These are phyloP conservation scores for Upupa epops DNA, from an alignment of 2,113 vertebrate species.

Conservation along the genomic window DNA sequence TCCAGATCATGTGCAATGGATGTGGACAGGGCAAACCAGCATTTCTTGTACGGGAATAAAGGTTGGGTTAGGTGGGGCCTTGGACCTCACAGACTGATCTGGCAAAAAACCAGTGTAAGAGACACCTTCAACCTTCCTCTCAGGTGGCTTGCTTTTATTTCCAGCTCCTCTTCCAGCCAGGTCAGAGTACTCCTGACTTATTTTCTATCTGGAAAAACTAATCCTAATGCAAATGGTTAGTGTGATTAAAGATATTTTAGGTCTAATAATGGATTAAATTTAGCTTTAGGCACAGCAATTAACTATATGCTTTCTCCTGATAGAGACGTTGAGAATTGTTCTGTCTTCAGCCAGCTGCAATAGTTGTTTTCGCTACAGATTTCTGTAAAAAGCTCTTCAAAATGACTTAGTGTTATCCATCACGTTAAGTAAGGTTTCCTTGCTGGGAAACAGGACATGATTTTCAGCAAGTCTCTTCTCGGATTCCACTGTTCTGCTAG, in stretches of 20 bases:
- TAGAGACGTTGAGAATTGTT: not conserved
- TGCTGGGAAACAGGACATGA: conserved; percentile 57
- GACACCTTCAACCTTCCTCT: not conserved
- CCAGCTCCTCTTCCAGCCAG: not conserved
- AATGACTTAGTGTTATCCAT: not conserved
- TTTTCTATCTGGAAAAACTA: not conserved
- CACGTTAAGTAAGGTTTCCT: not conserved
- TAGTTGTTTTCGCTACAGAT: not conserved
- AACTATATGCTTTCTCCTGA: not conserved
- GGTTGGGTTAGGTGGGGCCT: not conserved
- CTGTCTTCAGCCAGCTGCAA: not conserved
- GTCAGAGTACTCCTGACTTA: not conserved
- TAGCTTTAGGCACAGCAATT: not conserved
- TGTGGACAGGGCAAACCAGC: not conserved
- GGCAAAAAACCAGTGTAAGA: not conserved
- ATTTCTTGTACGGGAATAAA: not conserved
- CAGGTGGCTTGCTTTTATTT: not conserved
- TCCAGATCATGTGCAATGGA: accelerated
- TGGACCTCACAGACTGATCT: not conserved
- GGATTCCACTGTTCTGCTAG: conserved; percentile 59
- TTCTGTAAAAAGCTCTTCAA: not conserved
- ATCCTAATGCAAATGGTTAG: not conserved
- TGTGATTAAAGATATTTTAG: not conserved
- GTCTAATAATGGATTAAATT: not conserved
- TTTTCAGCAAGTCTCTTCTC: conserved; percentile 52